Evolutionary conservation across 2,888 invertebrate genomes (phyloP).

Genomic region (Rotaria socialis): DNA sequence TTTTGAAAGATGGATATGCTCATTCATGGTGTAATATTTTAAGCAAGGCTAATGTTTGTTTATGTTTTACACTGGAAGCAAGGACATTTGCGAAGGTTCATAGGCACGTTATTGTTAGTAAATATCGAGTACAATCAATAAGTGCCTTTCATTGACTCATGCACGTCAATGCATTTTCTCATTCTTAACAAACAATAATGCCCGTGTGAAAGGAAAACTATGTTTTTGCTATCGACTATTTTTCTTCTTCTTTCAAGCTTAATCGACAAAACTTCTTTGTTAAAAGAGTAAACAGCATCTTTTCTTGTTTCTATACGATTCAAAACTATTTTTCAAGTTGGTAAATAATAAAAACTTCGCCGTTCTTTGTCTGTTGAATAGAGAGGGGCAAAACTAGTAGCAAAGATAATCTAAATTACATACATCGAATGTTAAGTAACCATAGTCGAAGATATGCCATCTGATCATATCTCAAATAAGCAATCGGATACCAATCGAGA

Average conservation of each 20-base stretch:
- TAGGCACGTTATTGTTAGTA: too few relatives aligned
- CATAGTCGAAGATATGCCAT: not conserved
- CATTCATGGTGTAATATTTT: too few relatives aligned
- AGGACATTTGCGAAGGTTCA: too few relatives aligned
- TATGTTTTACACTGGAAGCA: too few relatives aligned
- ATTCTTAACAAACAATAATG: not conserved
- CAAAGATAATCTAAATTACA: not conserved
- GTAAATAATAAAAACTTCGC: too few relatives aligned
- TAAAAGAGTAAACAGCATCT: not conserved
- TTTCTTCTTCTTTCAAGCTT: not conserved
- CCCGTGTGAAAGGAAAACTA: not conserved
- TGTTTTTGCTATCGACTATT: not conserved
- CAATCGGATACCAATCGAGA: slow-evolving; percentile 11
- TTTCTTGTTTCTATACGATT: too few relatives aligned
- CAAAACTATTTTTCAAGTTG: too few relatives aligned
- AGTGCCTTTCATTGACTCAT: too few relatives aligned
- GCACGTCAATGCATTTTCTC: not conserved
- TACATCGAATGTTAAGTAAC: not conserved
- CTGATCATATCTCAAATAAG: not conserved
- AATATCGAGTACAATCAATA: too few relatives aligned
- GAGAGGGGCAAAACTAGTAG: not conserved
- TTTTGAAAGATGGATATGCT: too few relatives aligned
- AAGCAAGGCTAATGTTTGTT: too few relatives aligned
- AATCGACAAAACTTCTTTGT: not conserved
- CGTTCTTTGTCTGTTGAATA: too few relatives aligned